Percentiles rank a stretch among this genome's conserved stretches.
Conservation (phyloP, 2,888 invertebrate genomes). For the Orthonevra nobilis region DNA sequence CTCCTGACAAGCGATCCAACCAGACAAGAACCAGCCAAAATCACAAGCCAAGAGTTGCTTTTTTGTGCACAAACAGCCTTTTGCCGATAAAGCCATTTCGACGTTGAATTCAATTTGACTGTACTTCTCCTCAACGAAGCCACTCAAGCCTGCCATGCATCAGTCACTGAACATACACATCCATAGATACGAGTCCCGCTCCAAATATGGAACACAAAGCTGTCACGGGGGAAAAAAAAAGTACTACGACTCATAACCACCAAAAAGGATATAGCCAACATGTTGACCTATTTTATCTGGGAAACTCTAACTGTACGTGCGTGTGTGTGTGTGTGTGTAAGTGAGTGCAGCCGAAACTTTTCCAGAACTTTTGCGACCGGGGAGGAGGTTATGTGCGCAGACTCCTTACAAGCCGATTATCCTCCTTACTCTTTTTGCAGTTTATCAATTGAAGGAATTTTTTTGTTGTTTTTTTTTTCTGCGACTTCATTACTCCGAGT, state of each 20-base stretch:
- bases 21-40: not conserved
- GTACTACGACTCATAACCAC: not conserved
- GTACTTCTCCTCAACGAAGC: constrained; percentile 27
- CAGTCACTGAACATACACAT: constrained; percentile 47
- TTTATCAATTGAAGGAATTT: constrained; percentile 1
- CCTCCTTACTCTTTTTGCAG: not conserved
- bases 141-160: constrained; percentile 39
- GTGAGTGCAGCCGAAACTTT: constrained; percentile 27
- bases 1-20: constrained; percentile 28
- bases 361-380: not conserved
- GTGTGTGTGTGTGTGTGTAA: not conserved
- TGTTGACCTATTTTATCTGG: constrained; percentile 40
- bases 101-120: constrained; percentile 18
- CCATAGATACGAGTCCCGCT: constrained; percentile 21
- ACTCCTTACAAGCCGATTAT: constrained; percentile 9
- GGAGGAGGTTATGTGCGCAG: constrained; percentile 20
- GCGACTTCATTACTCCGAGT: constrained; percentile 22
- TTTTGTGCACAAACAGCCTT: not conserved
- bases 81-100: not conserved
- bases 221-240: not conserved
- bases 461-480: not conserved
- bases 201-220: not conserved
- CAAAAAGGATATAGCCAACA: constrained; percentile 20
- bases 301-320: constrained; percentile 2
- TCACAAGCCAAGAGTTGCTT: not conserved